Base-by-base conservation (phyloP, 2,888 invertebrate genomes). In the Scaptomyza reducta region DNA sequence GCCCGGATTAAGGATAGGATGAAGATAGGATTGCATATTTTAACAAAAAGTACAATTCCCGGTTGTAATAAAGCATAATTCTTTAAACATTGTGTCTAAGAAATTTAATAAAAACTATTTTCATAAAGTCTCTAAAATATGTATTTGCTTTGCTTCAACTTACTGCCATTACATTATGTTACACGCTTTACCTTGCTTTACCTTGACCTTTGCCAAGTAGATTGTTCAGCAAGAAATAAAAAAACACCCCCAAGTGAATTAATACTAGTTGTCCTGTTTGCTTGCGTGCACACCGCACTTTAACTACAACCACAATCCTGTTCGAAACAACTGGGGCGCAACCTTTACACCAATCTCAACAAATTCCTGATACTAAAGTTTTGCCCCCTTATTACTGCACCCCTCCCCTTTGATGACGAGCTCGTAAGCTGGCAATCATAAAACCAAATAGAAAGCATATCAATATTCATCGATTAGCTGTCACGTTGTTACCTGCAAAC, bases 401-500 rank as follows among this genome's bases (percentile, higher is more conserved):
- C 2, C 27, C 3, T 3, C 1, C 6, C 1, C 14, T 10, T 1
- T 13, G 5, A 1, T 14, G 33, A 2, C 11, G 6, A 6, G 10
- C 27, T 40, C 55, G 41, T 40, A 50, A 63, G 42, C 40, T 53
- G 22, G 25, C 40, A 58, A 55, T 41, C 66, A 61, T 66, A 57
- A 54, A 61, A 60, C 9, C 35, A 45, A 55, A 46, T 41, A 44
- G 42, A 54, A 57, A 54, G 44, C 38, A 56, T 53, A 70, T 75
- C 61, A 74, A 68, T 87, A 84, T 80, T 65, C 63, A 82, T 87
- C 69, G 82, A 82, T 84, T 82, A 70, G 33, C 87, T 85, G 87
- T 82, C 87, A 83, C 66, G 50, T 74, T 83, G 53, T 74, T 83
- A 77, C 79, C 70, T 60, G 33, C 59, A 65, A 69, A 67, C 70